Evolutionary conservation across 2,113 vertebrate genomes (phyloP).

Genomic region (Atrichornis clamosus): DNA sequence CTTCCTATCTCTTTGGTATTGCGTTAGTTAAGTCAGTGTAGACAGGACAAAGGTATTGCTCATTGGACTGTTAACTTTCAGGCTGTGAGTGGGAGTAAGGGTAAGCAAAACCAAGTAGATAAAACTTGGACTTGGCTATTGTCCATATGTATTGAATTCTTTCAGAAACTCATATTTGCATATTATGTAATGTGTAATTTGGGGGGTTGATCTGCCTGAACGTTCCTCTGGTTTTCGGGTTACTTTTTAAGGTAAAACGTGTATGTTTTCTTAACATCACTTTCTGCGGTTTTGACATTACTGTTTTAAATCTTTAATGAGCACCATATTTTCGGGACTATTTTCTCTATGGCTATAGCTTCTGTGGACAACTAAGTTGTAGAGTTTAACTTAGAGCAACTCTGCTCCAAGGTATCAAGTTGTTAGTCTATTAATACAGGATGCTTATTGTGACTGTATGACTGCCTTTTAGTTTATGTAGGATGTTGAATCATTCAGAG

Average conservation of each 20-base stretch:
- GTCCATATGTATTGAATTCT: not conserved
- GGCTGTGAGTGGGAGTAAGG: not conserved
- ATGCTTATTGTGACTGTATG: not conserved
- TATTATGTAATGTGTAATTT: not conserved
- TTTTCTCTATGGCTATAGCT: rapidly evolving
- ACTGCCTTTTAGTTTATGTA: not conserved
- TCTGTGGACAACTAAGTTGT: not conserved
- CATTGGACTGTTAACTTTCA: not conserved
- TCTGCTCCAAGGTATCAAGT: not conserved
- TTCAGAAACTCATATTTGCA: not conserved
- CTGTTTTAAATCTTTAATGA: not conserved
- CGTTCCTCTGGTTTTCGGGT: not conserved
- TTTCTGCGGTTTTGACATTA: not conserved
- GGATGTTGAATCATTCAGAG: not conserved
- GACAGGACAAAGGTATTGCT: not conserved
- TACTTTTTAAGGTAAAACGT: not conserved
- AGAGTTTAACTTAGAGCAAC: not conserved
- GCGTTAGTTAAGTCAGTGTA: not conserved
- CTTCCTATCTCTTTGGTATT: not conserved
- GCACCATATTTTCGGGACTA: not conserved
- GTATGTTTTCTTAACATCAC: not conserved
- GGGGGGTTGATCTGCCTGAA: not conserved
- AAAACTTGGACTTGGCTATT: not conserved
- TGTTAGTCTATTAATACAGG: not conserved
- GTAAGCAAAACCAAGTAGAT: not conserved